These are phyloP conservation scores for Papilio dardanus DNA, from an alignment of 1,140 invertebrate genomes.

Conservation along the genomic window DNA sequence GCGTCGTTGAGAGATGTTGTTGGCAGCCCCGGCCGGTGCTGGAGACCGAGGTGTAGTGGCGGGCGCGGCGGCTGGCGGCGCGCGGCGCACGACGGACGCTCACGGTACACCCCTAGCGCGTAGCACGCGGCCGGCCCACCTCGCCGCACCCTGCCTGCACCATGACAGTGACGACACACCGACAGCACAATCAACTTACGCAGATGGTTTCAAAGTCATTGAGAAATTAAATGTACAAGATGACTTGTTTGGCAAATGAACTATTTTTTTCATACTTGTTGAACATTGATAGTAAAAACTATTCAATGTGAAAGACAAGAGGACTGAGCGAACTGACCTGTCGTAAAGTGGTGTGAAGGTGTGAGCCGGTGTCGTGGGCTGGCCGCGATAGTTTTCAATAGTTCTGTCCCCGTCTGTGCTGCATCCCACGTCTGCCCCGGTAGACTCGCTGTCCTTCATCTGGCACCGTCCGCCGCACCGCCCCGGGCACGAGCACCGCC, in stretches of 20 bases:
- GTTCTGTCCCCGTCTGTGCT: slow-evolving; percentile 65
- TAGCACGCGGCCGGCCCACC: slow-evolving; percentile 26
- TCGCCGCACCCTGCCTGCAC: not conserved
- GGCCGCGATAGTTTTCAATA: slow-evolving; percentile 55
- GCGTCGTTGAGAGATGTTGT: slow-evolving; percentile 78
- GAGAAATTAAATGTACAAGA: not conserved
- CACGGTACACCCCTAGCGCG: slow-evolving; percentile 68
- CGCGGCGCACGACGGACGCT: slow-evolving; percentile 65
- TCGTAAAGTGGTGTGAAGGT: not conserved
- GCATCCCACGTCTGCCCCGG: slow-evolving; percentile 63
- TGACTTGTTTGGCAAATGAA: not conserved
- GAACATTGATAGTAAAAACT: not conserved
- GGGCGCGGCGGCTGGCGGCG: slow-evolving; percentile 66
- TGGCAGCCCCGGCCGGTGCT: slow-evolving; percentile 78
- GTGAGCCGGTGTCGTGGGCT: slow-evolving; percentile 57
- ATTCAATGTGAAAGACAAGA: not conserved
- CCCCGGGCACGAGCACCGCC: slow-evolving; percentile 35
- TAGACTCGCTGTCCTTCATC: slow-evolving; percentile 53
- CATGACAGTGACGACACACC: not conserved
- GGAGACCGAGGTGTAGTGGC: slow-evolving; percentile 82
- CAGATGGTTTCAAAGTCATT: not conserved
- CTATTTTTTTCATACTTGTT: not conserved
- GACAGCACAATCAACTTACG: not conserved
- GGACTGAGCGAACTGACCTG: not conserved
- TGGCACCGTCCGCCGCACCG: slow-evolving; percentile 54